These are phyloP conservation scores for Laticauda laticaudata DNA, from an alignment of 2,113 vertebrate genomes.

Conservation along the genomic window DNA sequence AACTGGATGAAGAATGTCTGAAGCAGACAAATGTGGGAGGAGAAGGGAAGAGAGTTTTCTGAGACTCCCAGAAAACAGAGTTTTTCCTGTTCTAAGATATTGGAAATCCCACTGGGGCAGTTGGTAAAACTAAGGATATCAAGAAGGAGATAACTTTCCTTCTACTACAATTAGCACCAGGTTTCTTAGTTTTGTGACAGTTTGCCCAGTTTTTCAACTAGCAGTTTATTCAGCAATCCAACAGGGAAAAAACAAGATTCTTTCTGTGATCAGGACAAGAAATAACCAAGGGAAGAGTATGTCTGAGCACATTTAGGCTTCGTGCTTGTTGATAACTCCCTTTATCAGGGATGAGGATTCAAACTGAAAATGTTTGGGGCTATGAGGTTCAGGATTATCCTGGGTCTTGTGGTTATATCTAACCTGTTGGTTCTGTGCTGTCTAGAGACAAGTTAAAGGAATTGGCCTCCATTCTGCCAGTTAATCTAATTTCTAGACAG, in stretches of 20 bases:
- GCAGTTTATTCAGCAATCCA: neutral
- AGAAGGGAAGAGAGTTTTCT: neutral
- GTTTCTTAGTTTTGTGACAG: neutral
- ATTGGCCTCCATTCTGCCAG: neutral
- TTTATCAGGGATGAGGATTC: neutral
- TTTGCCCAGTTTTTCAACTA: neutral
- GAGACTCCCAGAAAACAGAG: no score
- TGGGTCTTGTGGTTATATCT: neutral
- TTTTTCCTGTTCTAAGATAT: neutral
- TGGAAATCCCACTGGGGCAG: neutral
- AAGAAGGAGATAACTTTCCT: neutral
- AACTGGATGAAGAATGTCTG: neutral
- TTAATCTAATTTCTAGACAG: neutral
- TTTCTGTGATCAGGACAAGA: neutral
- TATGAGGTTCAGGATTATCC: neutral
- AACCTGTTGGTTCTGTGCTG: neutral
- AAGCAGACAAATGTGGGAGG: neutral
- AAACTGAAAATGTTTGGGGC: neutral
- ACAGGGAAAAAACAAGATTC: neutral
- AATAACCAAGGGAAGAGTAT: neutral
- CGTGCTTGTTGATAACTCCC: neutral
- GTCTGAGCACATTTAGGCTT: neutral
- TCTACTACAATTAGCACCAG: neutral
- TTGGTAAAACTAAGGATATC: neutral
- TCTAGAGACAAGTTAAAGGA: neutral